phyloP scores from a whole-genome alignment of 1,140 invertebrate genomes.

The Lucilia cuprina region DNA sequence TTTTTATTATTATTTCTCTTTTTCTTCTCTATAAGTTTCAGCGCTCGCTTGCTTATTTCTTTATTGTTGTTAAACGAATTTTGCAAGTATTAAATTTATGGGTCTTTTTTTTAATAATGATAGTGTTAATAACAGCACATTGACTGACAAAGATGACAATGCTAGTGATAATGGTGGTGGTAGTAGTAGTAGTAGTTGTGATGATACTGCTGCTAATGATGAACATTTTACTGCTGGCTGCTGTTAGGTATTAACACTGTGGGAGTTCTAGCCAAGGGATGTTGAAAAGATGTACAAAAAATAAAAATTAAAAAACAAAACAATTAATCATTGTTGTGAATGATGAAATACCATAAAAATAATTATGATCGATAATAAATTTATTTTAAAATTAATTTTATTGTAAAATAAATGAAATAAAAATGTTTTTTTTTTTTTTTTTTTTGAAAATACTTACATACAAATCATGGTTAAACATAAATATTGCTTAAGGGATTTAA shows the following conservation, averaged over 20 bases:
- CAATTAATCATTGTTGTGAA: neutral
- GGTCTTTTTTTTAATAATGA: conserved; percentile 15
- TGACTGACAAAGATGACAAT: neutral
- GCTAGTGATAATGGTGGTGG: neutral
- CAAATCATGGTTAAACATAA: neutral
- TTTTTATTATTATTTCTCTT: neutral
- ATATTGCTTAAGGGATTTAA: neutral
- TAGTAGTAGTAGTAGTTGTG: too few relatives aligned
- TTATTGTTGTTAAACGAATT: conserved; percentile 6
- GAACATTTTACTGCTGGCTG: neutral
- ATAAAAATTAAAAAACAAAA: neutral
- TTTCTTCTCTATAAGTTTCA: neutral
- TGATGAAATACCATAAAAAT: neutral
- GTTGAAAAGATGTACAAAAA: neutral
- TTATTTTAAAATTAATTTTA: neutral
- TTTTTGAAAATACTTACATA: too few relatives aligned
- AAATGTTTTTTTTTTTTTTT: neutral
- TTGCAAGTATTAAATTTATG: conserved; percentile 11
- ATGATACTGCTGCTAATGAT: neutral
- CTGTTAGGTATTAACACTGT: neutral
- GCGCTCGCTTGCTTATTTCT: neutral
- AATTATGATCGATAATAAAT: conserved; percentile 12
- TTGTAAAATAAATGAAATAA: neutral
- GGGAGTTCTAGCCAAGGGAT: neutral
- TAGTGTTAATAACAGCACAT: conserved; percentile 19